A percentile compares a stretch with the other conserved stretches of the same genome.
These are phyloP conservation scores for Amorpha juglandis DNA, from an alignment of 2,888 invertebrate genomes.

Conservation along the genomic window DNA sequence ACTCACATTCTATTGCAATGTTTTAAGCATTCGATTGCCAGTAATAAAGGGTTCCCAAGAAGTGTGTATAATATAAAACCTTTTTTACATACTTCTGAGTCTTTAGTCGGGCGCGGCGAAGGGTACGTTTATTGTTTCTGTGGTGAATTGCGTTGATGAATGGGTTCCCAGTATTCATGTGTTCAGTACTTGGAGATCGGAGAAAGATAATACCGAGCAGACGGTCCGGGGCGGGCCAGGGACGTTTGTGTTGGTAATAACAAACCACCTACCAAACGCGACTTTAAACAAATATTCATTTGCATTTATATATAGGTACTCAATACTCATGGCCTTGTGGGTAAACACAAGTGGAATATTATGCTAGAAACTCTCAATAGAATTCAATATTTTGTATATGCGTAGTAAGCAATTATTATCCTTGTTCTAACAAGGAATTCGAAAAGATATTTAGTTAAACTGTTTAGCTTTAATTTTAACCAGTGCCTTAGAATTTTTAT, in stretches of 20 bases:
- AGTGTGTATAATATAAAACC: constrained; percentile 65
- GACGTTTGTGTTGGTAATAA: constrained; percentile 65
- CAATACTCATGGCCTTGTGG: not conserved
- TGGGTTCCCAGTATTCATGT: constrained; percentile 72
- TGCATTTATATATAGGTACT: not conserved
- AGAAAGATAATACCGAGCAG: constrained; percentile 73
- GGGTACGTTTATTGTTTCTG: constrained; percentile 81
- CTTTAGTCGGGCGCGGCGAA: constrained; percentile 71
- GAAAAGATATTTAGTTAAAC: too few species aligned
- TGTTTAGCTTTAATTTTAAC: too few species aligned
- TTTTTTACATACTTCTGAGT: constrained; percentile 70
- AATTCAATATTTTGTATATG: too few species aligned
- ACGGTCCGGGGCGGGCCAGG: constrained; percentile 71
- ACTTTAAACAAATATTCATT: constrained; percentile 8
- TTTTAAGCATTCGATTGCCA: constrained; percentile 84
- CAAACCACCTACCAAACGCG: constrained; percentile 69
- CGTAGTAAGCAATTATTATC: too few species aligned
- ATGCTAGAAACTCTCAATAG: not conserved
- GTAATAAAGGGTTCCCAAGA: constrained; percentile 81
- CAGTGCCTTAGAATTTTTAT: too few species aligned
- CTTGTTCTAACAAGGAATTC: too few species aligned
- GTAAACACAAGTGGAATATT: not conserved
- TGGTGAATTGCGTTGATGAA: constrained; percentile 78
- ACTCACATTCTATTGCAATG: constrained; percentile 79
- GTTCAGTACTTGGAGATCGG: constrained; percentile 71